A percentile compares a stretch with the other conserved stretches of the same genome.
Evolutionary conservation across 2,113 vertebrate species (phyloP).

Genomic region (Ptyas mucosa): DNA sequence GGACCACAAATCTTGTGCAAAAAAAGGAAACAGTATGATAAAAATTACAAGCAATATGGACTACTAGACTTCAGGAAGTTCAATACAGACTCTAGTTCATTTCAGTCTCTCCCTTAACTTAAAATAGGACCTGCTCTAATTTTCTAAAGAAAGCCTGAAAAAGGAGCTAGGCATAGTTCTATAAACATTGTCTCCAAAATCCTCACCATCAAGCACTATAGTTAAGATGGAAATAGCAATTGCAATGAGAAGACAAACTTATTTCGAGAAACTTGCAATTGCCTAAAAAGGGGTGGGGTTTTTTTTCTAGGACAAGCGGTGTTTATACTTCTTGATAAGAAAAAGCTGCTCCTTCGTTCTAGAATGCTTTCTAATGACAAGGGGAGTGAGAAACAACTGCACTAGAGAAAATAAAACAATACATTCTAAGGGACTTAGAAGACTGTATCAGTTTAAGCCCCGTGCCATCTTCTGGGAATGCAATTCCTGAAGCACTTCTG

Average conservation of each 20-base stretch:
- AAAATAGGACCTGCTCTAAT: constrained; percentile 1
- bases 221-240: not conserved
- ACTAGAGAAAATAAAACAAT: not conserved
- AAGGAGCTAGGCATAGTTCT: not conserved
- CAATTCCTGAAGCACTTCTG: not conserved
- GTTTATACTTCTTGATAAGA: not conserved
- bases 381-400: not conserved
- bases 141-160: constrained; percentile 11
- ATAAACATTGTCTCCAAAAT: not conserved
- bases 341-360: not conserved
- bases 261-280: not conserved
- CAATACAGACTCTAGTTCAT: not conserved
- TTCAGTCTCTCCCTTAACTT: not conserved
- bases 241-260: not conserved
- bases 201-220: not conserved
- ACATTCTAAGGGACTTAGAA: not conserved
- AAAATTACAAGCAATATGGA: not conserved
- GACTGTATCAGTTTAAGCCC: not conserved
- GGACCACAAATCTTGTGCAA: constrained; percentile 5
- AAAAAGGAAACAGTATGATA: not conserved
- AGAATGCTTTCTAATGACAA: not conserved
- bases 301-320: not conserved
- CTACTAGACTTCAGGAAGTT: not conserved
- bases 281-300: constrained; percentile 1
- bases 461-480: not conserved